Base-by-base conservation (phyloP, 2,113 vertebrate species). In the Syngnathoides biaculeatus region DNA sequence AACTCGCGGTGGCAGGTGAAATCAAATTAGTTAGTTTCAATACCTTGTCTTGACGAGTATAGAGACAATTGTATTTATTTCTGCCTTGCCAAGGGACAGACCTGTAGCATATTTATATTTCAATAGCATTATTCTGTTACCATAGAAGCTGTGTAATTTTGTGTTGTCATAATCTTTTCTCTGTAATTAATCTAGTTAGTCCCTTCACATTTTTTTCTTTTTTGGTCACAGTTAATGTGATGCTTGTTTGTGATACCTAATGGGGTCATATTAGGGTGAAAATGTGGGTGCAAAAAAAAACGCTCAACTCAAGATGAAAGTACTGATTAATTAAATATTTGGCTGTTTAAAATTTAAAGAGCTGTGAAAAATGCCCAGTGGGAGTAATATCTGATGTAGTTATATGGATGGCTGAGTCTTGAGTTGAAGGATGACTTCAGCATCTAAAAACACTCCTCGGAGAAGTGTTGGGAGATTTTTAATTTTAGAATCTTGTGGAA, bases 331-430 rank as follows among this genome's bases (percentile, higher is more conserved):
- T 62, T 45, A 62, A 62, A 26, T 62, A 62, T 43, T 62, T 62
- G 60, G 39, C 40, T 43, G 60, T 62, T 62, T 42, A 43, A 45
- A 62, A 26, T 62, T 62, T 62, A 62, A 62, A 62, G 22, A 43
- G 60, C 39, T 26, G 60, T 62, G 60, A 39, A 62, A 62, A 62
- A 62, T 62, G 60, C 60, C 60, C 60, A 62, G 39, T 43, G 60
- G 60, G 39, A 62, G 60, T 62, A 43, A 62, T 43, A 62, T 43
- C 22, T 15, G 40, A 42, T 62, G 40, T 43, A 43, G 60, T 62
- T 62, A 62, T 62, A 24, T 62, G 60, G 60, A 26, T 62, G 60
- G n/a, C 60, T 62, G 60, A 62, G 60, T 62, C 60, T 62, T 62
- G 22, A 14, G 60, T 43, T 62, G 22, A 26, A 24, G 40, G 40